These are phyloP conservation scores for Momotus momota DNA, from an alignment of 2,797 vertebrate genomes.

Conservation along the genomic window DNA sequence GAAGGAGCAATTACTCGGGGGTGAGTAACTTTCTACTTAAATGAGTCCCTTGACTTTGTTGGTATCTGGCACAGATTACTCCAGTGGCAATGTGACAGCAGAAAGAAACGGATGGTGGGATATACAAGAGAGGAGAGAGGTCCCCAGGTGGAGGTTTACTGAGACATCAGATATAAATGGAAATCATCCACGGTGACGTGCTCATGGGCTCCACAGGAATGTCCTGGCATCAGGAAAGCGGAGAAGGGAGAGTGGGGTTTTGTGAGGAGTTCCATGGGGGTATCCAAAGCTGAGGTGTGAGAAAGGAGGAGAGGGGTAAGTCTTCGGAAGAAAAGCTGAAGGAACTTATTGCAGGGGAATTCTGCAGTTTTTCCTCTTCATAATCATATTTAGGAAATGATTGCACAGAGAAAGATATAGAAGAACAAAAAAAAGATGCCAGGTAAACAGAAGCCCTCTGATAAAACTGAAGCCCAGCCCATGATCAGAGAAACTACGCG, in stretches of 20 bases:
- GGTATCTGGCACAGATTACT: not conserved
- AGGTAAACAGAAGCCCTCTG: not conserved
- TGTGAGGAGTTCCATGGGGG: not conserved
- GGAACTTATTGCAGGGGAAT: not conserved
- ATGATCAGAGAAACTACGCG: not conserved
- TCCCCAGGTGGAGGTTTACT: not conserved
- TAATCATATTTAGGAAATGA: not conserved
- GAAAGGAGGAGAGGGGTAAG: not conserved
- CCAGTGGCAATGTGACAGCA: not conserved
- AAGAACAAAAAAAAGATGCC: not conserved
- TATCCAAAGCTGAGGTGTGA: not conserved
- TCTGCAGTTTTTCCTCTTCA: not conserved
- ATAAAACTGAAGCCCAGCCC: slow-evolving; percentile 1
- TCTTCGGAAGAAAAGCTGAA: not conserved
- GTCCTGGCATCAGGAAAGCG: not conserved
- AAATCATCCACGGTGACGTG: not conserved
- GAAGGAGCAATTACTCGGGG: not conserved
- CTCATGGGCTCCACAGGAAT: not conserved
- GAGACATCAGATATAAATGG: not conserved
- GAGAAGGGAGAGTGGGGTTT: not conserved
- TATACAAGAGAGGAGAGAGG: not conserved
- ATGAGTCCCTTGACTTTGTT: not conserved
- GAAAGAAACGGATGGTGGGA: not conserved
- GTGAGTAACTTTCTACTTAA: not conserved
- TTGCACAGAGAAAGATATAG: not conserved